Conservation (phyloP, 1,140 invertebrate genomes). For the Heliothis subflexa region DNA sequence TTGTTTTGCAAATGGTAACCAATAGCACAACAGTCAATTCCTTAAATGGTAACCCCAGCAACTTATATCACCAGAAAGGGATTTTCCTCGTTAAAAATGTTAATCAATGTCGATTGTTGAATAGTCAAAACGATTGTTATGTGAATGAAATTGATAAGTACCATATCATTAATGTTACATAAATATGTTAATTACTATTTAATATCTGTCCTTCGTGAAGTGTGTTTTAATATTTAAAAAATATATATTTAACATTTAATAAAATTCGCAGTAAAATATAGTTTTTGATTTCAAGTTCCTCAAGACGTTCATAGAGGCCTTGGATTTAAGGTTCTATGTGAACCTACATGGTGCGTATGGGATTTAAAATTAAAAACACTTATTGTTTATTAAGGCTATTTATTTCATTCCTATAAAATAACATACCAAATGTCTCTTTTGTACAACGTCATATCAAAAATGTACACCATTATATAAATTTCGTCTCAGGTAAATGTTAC, state of each 20-base stretch:
- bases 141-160: constrained; percentile 47
- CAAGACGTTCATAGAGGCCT: background rate
- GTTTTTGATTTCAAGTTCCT: constrained; percentile 20
- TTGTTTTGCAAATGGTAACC: too few species aligned
- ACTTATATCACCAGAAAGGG: background rate
- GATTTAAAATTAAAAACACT: constrained; percentile 38
- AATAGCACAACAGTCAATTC: background rate
- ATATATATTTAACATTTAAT: constrained; percentile 59
- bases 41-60: background rate
- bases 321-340: too few species aligned
- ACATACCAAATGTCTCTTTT: constrained; percentile 87
- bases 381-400: constrained; percentile 82
- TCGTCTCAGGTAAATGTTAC: constrained; percentile 85
- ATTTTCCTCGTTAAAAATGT: background rate
- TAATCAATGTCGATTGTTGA: constrained; percentile 27
- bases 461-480: constrained; percentile 87
- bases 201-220: constrained; percentile 56
- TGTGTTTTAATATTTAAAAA: constrained; percentile 59
- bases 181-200: constrained; percentile 56
- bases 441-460: constrained; percentile 87
- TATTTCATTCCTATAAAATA: constrained; percentile 87
- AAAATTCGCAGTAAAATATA: constrained; percentile 57
- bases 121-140: constrained; percentile 42
- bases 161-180: constrained; percentile 59
- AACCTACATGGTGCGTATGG: background rate